phyloP scores from a whole-genome alignment of 2,113 vertebrate species.

The pig (Sus scrofa) region DNA sequence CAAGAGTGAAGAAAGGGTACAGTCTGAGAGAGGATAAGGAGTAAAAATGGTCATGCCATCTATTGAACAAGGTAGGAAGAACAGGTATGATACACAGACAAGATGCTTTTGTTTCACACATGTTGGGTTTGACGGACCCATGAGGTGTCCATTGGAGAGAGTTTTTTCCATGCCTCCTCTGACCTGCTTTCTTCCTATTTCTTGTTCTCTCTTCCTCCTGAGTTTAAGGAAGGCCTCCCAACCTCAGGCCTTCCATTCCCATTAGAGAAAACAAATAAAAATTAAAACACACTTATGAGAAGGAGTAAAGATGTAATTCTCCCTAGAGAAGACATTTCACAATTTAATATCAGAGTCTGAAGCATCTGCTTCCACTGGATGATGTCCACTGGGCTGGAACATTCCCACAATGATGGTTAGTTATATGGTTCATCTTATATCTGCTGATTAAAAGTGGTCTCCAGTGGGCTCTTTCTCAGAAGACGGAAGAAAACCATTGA shows the following conservation, averaged over 20 bases:
- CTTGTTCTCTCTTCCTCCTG: not conserved
- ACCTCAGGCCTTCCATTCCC: not conserved
- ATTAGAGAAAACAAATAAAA: not conserved
- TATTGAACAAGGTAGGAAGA: not conserved
- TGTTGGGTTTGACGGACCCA: not conserved
- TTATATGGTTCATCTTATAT: not conserved
- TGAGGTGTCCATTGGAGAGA: too few species aligned
- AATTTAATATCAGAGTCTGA: not conserved
- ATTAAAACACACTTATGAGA: not conserved
- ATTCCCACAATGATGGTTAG: not conserved
- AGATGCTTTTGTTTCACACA: not conserved
- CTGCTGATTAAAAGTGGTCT: not conserved
- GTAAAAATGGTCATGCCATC: not conserved
- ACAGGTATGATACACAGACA: not conserved
- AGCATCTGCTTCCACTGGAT: not conserved
- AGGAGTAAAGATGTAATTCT: not conserved
- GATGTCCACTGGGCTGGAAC: not conserved
- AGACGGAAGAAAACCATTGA: not conserved
- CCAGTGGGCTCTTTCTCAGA: not conserved
- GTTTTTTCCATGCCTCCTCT: not conserved
- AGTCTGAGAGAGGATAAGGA: not conserved
- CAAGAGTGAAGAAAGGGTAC: not conserved
- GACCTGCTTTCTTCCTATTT: not conserved
- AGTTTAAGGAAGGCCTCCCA: not conserved
- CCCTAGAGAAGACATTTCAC: not conserved